Evolutionary conservation across 1,140 invertebrate species (phyloP).

Genomic region (Trichogramma pretiosum): DNA sequence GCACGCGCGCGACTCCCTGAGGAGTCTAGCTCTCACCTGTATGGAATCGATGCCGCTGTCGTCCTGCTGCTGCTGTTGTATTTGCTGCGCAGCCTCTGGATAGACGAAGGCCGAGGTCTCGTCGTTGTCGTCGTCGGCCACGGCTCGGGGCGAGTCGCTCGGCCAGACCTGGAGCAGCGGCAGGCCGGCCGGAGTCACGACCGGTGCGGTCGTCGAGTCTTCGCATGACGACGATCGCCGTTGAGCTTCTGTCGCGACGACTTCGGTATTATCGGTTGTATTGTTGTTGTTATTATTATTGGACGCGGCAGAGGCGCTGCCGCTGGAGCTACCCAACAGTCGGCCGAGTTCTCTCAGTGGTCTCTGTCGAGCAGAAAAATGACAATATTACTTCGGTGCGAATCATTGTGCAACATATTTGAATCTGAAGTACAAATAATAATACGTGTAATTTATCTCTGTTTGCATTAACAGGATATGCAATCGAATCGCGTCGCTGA

Average conservation of each 20-base stretch:
- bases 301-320: conserved; percentile 33
- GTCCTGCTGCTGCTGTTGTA: conserved; percentile 37
- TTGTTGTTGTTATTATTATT: neutral
- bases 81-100: conserved; percentile 38
- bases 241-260: no score
- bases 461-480: no score
- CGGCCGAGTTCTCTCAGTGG: conserved; percentile 49
- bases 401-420: no score
- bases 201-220: conserved; percentile 28
- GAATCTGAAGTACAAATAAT: no score
- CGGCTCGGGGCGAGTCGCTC: conserved; percentile 59
- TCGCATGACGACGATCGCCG: no score
- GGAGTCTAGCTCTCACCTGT: no score
- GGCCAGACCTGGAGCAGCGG: conserved; percentile 59
- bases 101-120: conserved; percentile 63
- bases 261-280: conserved; percentile 18
- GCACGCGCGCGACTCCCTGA: no score
- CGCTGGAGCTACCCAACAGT: conserved; percentile 44
- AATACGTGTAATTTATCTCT: no score
- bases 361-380: conserved; percentile 45
- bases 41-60: conserved; percentile 60
- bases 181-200: conserved; percentile 38
- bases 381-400: no score
- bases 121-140: conserved; percentile 58
- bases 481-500: no score